Evolutionary conservation across 2,888 invertebrate species (phyloP).

Genomic region (Metacarcinus magister): DNA sequence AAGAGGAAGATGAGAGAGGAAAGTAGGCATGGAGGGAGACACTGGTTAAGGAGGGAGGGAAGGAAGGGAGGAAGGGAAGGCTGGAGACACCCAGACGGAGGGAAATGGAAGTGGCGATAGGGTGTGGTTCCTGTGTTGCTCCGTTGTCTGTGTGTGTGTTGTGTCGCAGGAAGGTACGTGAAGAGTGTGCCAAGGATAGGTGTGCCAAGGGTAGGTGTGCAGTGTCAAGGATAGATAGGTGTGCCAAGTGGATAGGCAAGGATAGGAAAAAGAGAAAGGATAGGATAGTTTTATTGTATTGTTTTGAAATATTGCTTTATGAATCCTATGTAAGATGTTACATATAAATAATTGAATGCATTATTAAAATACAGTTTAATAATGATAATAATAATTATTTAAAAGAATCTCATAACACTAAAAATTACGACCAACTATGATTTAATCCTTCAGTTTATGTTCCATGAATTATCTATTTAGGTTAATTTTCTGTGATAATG

Average conservation of each 20-base stretch:
- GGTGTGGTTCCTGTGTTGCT: conserved; percentile 9
- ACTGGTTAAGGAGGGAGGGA: background rate
- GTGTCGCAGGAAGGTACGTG: background rate
- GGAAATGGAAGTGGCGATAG: background rate
- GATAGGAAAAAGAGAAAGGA: background rate
- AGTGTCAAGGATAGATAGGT: background rate
- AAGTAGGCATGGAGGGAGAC: background rate
- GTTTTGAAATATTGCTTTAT: too few species aligned
- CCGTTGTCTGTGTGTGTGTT: background rate
- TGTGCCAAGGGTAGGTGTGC: background rate
- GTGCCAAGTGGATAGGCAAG: background rate
- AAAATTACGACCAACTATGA: background rate
- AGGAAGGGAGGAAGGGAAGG: background rate
- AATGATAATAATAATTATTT: background rate
- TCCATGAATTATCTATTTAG: background rate
- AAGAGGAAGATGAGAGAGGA: background rate
- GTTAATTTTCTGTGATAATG: background rate
- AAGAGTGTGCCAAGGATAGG: background rate
- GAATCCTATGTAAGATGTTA: background rate
- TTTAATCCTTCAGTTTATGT: conserved; percentile 16
- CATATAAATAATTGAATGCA: background rate
- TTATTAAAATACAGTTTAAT: background rate
- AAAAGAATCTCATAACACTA: background rate
- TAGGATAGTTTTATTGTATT: background rate
- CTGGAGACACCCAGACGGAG: background rate